Percentiles rank a stretch among this genome's conserved stretches.
These are phyloP conservation scores for Lingula anatina DNA, from an alignment of 2,888 invertebrate genomes.

Conservation along the genomic window DNA sequence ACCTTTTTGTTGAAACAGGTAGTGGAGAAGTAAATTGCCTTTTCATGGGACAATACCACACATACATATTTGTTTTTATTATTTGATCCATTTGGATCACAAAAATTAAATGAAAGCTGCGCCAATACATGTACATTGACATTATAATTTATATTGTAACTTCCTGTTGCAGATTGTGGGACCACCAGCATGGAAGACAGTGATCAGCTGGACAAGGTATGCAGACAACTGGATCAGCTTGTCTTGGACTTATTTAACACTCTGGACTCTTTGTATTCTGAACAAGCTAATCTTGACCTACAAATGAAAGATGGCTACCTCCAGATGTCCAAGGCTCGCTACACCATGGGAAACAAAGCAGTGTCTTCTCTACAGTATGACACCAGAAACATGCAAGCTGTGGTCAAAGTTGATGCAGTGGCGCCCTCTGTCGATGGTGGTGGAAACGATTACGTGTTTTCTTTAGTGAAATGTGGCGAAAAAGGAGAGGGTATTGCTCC, in stretches of 20 bases:
- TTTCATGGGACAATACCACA: too few relatives aligned
- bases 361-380: slow-evolving; percentile 27
- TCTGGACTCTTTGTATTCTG: slow-evolving; percentile 16
- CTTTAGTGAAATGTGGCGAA: not conserved
- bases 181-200: too few relatives aligned
- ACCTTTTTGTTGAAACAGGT: too few relatives aligned
- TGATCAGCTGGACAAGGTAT: too few relatives aligned
- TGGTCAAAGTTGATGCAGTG: slow-evolving; percentile 12
- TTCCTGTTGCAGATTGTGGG: too few relatives aligned
- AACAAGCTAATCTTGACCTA: slow-evolving; percentile 17
- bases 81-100: too few relatives aligned
- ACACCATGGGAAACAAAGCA: slow-evolving; percentile 32
- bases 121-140: too few relatives aligned
- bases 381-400: slow-evolving; percentile 23
- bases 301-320: slow-evolving; percentile 23
- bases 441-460: not conserved
- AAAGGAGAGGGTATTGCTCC: not conserved
- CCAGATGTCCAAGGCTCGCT: slow-evolving; percentile 30
- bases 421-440: too few relatives aligned
- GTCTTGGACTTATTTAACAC: slow-evolving; percentile 22
- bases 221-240: slow-evolving; percentile 17
- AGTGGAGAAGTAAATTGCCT: too few relatives aligned
- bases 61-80: too few relatives aligned
- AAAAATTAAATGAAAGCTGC: too few relatives aligned
- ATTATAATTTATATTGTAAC: too few relatives aligned